Evolutionary conservation across 2,113 vertebrate species (phyloP).

Genomic region (Lasiurus borealis): DNA sequence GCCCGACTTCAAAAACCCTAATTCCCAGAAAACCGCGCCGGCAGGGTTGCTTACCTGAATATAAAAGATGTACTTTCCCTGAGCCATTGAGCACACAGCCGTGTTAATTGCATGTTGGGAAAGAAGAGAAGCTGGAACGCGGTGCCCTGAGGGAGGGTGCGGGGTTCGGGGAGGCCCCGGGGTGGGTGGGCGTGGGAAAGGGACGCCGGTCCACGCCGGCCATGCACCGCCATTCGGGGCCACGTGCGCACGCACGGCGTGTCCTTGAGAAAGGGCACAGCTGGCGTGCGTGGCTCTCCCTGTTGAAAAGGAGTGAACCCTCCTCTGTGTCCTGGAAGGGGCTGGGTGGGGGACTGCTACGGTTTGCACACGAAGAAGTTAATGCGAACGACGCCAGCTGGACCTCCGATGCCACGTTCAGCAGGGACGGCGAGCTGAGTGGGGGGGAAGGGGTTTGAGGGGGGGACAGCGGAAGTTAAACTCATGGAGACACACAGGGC

Average conservation of each 20-base stretch:
- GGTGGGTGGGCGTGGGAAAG: neutral
- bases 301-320: constrained; percentile 75
- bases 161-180: constrained; percentile 71
- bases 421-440: constrained; percentile 7
- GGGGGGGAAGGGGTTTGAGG: no score
- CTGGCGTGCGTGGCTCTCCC: constrained; percentile 75
- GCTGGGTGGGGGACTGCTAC: neutral
- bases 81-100: constrained; percentile 96
- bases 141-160: constrained; percentile 75
- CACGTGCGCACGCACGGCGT: constrained; percentile 49
- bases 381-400: constrained; percentile 36
- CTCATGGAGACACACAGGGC: constrained; percentile 42
- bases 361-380: constrained; percentile 54
- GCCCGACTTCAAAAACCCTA: constrained; percentile 97
- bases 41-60: constrained; percentile 97
- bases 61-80: constrained; percentile 98
- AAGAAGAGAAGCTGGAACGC: constrained; percentile 87
- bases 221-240: constrained; percentile 60
- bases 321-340: neutral
- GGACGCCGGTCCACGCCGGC: constrained; percentile 66
- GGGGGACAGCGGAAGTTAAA: constrained; percentile 66
- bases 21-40: constrained; percentile 98
- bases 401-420: neutral
- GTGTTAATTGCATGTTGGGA: constrained; percentile 93
- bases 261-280: constrained; percentile 1